Percentiles rank a stretch among this genome's conserved stretches.
Evolutionary conservation across 30 jellyfish, hydroid and myxozoan genomes (phyloP).

Genomic region (Hydractinia echinata): DNA sequence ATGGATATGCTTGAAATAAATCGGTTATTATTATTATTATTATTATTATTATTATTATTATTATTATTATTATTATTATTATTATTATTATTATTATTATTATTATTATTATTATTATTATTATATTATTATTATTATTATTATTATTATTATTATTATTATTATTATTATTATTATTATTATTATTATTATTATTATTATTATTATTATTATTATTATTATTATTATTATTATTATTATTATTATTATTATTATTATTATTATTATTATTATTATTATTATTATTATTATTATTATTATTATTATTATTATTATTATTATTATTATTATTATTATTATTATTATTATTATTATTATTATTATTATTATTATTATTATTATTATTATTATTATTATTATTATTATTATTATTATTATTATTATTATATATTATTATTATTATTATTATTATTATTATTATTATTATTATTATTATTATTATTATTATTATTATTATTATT

Average conservation of each 20-base stretch:
- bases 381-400: constrained; percentile 1
- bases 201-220: constrained; percentile 1
- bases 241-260: constrained; percentile 1
- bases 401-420: constrained; percentile 1
- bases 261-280: constrained; percentile 1
- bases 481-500: constrained; percentile 1
- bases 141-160: not conserved
- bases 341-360: constrained; percentile 1
- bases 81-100: too few species aligned
- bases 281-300: constrained; percentile 1
- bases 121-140: too few species aligned
- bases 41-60: too few species aligned
- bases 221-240: constrained; percentile 1
- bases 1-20: too few species aligned
- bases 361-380: constrained; percentile 1
- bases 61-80: too few species aligned
- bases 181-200: constrained; percentile 1
- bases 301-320: constrained; percentile 1
- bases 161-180: constrained; percentile 1
- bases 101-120: too few species aligned
- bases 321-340: constrained; percentile 1
- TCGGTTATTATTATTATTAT: too few species aligned
- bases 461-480: constrained; percentile 1
- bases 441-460: constrained; percentile 1
- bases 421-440: too few species aligned